Percentiles rank a stretch among this genome's conserved stretches.
Conservation (phyloP, 2,113 vertebrate species). For the Aythya baeri region DNA sequence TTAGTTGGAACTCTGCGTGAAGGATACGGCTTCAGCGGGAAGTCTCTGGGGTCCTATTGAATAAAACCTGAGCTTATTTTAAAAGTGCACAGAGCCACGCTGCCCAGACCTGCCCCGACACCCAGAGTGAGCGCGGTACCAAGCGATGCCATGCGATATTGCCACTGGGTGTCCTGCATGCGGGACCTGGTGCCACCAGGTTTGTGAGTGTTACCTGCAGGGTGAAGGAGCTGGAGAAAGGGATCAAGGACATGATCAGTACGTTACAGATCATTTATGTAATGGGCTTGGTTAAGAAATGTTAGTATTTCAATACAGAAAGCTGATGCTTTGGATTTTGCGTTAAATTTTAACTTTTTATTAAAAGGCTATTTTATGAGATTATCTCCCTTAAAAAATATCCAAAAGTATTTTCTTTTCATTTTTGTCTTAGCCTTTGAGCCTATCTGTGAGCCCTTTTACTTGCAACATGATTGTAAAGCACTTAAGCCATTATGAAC, state of each 20-base stretch:
- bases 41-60: no score
- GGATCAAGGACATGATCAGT: neutral
- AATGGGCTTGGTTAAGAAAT: neutral
- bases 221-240: neutral
- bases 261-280: rapidly evolving
- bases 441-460: neutral
- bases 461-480: neutral
- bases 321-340: neutral
- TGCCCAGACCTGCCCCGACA: no score
- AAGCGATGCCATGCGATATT: no score
- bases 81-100: no score
- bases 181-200: no score
- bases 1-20: no score
- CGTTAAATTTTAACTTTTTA: neutral
- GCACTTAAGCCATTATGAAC: neutral
- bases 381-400: neutral
- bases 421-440: neutral
- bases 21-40: no score
- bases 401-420: neutral
- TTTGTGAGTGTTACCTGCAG: neutral
- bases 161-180: no score
- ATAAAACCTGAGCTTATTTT: no score
- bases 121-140: no score
- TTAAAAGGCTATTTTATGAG: neutral
- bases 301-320: neutral